Percentiles rank a stretch among this genome's conserved stretches.
Conservation (phyloP, 2,113 vertebrate species). For the Takifugu bimaculatus region DNA sequence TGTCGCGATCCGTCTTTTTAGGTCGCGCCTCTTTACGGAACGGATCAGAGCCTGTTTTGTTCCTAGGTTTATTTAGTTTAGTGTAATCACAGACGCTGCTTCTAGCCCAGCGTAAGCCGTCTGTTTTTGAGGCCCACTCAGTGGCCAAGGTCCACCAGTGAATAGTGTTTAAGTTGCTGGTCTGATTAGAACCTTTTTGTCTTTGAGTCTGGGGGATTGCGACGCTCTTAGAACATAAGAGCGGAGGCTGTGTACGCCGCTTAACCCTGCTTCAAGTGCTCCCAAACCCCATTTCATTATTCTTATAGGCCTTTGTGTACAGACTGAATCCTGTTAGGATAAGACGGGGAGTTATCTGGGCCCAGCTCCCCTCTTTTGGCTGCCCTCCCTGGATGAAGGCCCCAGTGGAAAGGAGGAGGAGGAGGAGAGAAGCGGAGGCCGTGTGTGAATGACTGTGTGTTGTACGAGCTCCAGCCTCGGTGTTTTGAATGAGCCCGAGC, state of each 20-base stretch:
- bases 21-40: slow-evolving; percentile 43
- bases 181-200: slow-evolving; percentile 68
- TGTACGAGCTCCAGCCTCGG: slow-evolving; percentile 54
- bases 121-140: slow-evolving; percentile 42
- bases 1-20: slow-evolving; percentile 29
- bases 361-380: slow-evolving; percentile 61
- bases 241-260: slow-evolving; percentile 62
- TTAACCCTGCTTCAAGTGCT: slow-evolving; percentile 67
- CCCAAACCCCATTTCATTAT: slow-evolving; percentile 69
- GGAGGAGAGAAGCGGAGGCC: slow-evolving; percentile 20
- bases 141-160: slow-evolving; percentile 48
- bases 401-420: slow-evolving; percentile 47
- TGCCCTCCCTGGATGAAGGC: slow-evolving; percentile 59
- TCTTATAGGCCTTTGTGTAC: slow-evolving; percentile 68
- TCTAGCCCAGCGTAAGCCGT: slow-evolving; percentile 34
- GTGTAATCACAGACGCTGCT: slow-evolving; percentile 40
- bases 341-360: slow-evolving; percentile 68
- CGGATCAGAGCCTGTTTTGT: slow-evolving; percentile 35
- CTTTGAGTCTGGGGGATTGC: slow-evolving; percentile 57
- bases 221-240: slow-evolving; percentile 54
- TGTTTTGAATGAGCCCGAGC: slow-evolving; percentile 63
- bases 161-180: slow-evolving; percentile 58
- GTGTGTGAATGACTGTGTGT: slow-evolving; percentile 36
- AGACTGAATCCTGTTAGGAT: slow-evolving; percentile 73
- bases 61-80: slow-evolving; percentile 43